These are phyloP conservation scores for Cochlearius cochlearius DNA, from an alignment of 2,113 vertebrate species.

Conservation along the genomic window DNA sequence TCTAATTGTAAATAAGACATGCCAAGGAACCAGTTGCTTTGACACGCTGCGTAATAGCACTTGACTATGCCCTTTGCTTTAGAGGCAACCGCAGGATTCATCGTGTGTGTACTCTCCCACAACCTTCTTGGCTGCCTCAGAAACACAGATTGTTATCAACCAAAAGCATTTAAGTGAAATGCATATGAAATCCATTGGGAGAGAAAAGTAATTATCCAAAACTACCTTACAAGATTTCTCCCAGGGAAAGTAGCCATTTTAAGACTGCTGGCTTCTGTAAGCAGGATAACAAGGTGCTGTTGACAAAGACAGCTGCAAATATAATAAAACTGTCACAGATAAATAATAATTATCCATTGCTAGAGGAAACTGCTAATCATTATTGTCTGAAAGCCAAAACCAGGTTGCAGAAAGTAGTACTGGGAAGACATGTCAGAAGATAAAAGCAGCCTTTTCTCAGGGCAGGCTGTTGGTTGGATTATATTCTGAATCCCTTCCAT, in stretches of 20 bases:
- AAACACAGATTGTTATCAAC: not conserved
- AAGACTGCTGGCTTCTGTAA: not conserved
- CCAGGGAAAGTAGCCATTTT: not conserved
- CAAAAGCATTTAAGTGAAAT: not conserved
- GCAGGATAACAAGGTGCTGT: not conserved
- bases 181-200: not conserved
- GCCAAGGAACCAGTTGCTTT: not conserved
- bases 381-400: not conserved
- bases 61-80: not conserved
- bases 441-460: not conserved
- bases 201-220: not conserved
- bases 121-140: not conserved
- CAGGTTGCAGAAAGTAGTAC: not conserved
- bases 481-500: not conserved
- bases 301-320: not conserved
- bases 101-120: not conserved
- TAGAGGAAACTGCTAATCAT: not conserved
- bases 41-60: not conserved
- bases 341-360: not conserved
- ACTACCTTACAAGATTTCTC: not conserved
- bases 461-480: not conserved
- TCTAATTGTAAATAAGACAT: not conserved
- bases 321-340: not conserved
- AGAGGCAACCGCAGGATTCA: not conserved
- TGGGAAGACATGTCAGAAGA: not conserved